These are phyloP conservation scores for Hesperia comma DNA, from an alignment of 2,888 invertebrate species.

Conservation along the genomic window DNA sequence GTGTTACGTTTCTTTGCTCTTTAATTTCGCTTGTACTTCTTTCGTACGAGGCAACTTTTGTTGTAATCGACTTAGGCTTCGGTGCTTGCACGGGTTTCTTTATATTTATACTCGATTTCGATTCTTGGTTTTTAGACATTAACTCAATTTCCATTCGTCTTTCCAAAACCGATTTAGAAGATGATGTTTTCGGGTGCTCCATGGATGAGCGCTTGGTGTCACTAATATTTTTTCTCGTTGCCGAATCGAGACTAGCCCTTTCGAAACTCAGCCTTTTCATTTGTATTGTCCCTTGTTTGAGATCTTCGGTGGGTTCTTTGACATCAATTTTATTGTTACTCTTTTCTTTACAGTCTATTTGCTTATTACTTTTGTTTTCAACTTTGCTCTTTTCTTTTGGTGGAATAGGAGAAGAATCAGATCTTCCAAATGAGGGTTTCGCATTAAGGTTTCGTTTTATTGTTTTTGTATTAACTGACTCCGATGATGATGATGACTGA, in stretches of 20 bases:
- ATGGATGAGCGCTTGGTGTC: slow-evolving; percentile 54
- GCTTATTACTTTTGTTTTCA: slow-evolving; percentile 35
- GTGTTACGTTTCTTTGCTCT: slow-evolving; percentile 50
- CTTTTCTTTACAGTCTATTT: slow-evolving; percentile 38
- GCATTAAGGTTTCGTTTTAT: slow-evolving; percentile 61
- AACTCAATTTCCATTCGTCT: slow-evolving; percentile 77
- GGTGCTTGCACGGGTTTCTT: slow-evolving; percentile 62
- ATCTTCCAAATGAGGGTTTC: slow-evolving; percentile 56
- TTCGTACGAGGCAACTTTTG: slow-evolving; percentile 72
- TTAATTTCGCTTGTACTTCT: slow-evolving; percentile 59
- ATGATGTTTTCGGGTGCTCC: slow-evolving; percentile 65
- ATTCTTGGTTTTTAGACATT: slow-evolving; percentile 62
- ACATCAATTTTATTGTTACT: slow-evolving; percentile 38
- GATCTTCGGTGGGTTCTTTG: slow-evolving; percentile 45
- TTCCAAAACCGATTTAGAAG: slow-evolving; percentile 71
- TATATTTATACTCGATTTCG: slow-evolving; percentile 52
- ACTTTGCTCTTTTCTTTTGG: slow-evolving; percentile 48
- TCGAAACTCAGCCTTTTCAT: slow-evolving; percentile 77
- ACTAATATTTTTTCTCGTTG: slow-evolving; percentile 59
- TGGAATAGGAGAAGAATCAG: slow-evolving; percentile 57
- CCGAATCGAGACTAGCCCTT: slow-evolving; percentile 78
- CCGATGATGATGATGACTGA: slow-evolving; percentile 60
- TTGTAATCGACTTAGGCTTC: slow-evolving; percentile 69
- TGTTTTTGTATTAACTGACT: slow-evolving; percentile 61
- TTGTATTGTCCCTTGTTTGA: slow-evolving; percentile 66